Base-by-base conservation (phyloP, 1,140 invertebrate species). In the Nebria ingens region DNA sequence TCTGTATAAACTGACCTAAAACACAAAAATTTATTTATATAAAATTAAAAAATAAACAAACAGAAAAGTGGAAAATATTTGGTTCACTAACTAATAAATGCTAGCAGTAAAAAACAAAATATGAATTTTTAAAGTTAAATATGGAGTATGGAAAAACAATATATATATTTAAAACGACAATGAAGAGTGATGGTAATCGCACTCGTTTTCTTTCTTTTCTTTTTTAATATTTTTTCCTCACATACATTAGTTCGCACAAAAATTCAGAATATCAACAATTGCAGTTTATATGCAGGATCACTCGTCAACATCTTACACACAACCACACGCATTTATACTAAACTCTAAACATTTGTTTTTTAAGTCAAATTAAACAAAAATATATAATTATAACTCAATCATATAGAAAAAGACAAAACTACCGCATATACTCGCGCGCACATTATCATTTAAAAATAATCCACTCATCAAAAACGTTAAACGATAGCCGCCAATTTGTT, bases 1-100 rank as follows among this genome's bases (percentile, higher is more conserved):
- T 34, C 25, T 45, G 40, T 45, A 45, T 17, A 45, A 45, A 45
- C 40, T 45, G 40, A 45, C 40, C 40, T 45, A 45, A 17, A 45
- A 45, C 40, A 45, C 40, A 11, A 34, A 34, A n/a, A n/a, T n/a
- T n/a, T n/a, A n/a, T n/a, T n/a, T n/a, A n/a, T n/a, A n/a, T n/a
- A 13, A 13, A 29, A 6, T 29, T 17, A 45, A 45, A 17, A 9
- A 17, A 45, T 45, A 11, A 9, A 17, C 15, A 45, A 17, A 45
- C 6, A 9, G n/a, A 45, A 45, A 11, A 45, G 17, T 45, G 40
- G 40, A 45, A 45, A 45, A 12, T 45, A 45, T 4, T 45, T 45
- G 40, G 40, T 45, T 45, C 40, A 11, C 40, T 45, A 45, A 4
- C 40, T 45, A 45, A 45, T 45, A 45, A 45, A 45, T 45, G 40